These are phyloP conservation scores for Trematomus bernacchii DNA, from an alignment of 2,797 vertebrate species.

Conservation along the genomic window DNA sequence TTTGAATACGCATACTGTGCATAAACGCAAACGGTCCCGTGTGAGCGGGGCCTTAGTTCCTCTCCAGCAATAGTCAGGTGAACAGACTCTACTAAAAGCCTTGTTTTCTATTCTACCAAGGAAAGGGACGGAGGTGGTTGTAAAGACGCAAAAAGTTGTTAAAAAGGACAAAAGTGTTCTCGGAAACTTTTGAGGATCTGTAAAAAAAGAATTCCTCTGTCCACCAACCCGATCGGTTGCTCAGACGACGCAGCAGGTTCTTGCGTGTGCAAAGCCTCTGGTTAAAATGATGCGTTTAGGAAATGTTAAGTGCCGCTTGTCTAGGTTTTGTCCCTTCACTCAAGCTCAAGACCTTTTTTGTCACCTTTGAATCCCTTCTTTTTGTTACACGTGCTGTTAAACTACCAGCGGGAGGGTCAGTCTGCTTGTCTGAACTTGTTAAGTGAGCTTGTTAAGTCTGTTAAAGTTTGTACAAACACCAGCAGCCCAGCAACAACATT, in stretches of 20 bases:
- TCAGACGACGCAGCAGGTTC: constrained; percentile 30
- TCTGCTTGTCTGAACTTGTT: constrained; percentile 15
- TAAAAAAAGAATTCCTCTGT: constrained; percentile 48
- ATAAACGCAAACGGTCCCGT: too few relatives aligned
- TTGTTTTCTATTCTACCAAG: constrained; percentile 14
- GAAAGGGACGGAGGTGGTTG: neutral
- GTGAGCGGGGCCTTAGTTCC: too few relatives aligned
- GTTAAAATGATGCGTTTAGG: constrained; percentile 44
- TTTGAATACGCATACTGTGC: too few relatives aligned
- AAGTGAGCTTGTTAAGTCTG: neutral
- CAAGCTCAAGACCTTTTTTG: constrained; percentile 49
- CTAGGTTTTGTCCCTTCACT: constrained; percentile 26
- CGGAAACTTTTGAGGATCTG: constrained; percentile 31
- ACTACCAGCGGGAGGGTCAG: constrained; percentile 4
- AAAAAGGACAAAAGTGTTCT: constrained; percentile 45
- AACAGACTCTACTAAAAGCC: constrained; percentile 28
- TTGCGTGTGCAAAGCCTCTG: neutral
- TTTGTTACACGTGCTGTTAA: constrained; percentile 48
- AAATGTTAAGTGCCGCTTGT: constrained; percentile 54
- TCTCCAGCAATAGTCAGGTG: constrained; percentile 1
- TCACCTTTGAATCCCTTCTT: constrained; percentile 2
- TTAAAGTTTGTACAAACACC: constrained; percentile 3
- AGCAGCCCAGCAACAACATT: neutral
- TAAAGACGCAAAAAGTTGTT: constrained; percentile 15
- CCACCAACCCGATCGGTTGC: constrained; percentile 42